These are phyloP conservation scores for Alitta virens DNA, from an alignment of 2,888 invertebrate species.

Conservation along the genomic window DNA sequence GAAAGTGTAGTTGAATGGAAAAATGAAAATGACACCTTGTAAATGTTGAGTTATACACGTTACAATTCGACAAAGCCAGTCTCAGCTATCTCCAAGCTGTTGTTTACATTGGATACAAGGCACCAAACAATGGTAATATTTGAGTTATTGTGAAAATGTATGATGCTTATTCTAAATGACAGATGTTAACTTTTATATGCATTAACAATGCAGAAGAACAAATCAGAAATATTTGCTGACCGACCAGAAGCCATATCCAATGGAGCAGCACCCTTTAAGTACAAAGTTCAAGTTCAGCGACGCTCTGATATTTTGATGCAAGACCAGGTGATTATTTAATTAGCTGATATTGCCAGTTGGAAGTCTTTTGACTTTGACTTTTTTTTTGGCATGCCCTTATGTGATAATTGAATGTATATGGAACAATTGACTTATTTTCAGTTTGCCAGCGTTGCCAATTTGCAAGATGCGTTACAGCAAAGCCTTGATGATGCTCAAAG, in stretches of 20 bases:
- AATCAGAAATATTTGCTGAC: not conserved
- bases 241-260: constrained; percentile 29
- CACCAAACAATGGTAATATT: too few relatives aligned
- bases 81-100: too few relatives aligned
- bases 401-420: not conserved
- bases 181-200: too few relatives aligned
- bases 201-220: not conserved
- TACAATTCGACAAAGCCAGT: too few relatives aligned
- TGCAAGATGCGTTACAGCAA: constrained; percentile 38
- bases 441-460: constrained; percentile 39
- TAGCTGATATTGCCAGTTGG: not conserved
- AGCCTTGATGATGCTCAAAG: constrained; percentile 37
- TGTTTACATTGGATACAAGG: too few relatives aligned
- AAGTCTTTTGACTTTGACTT: not conserved
- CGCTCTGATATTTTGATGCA: constrained; percentile 49
- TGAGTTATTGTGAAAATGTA: too few relatives aligned
- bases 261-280: constrained; percentile 37
- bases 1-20: too few relatives aligned
- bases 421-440: too few relatives aligned
- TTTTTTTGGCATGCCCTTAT: not conserved
- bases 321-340: constrained; percentile 40
- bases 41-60: too few relatives aligned
- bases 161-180: too few relatives aligned
- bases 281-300: constrained; percentile 45
- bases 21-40: too few relatives aligned